Base-by-base conservation (phyloP, 2,888 invertebrate species). In the Eurytoma adleriae region DNA sequence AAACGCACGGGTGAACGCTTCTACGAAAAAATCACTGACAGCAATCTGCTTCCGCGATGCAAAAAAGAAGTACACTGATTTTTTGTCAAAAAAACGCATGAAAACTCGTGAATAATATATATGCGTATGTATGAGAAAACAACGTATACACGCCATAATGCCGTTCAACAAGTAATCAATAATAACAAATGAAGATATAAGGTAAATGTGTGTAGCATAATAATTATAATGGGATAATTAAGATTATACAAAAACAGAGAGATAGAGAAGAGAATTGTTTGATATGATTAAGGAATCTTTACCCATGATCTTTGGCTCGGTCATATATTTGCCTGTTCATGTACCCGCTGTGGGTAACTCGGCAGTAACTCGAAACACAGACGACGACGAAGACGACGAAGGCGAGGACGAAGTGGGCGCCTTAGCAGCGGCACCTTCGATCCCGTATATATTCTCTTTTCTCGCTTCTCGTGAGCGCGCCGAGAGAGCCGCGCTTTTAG, bases 301-400 rank as follows among this genome's bases (percentile, higher is more conserved):
- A 82, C 82, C 82, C 82, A 82, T 82, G 67, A 82, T 80, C 72
- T 79, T 80, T 82, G 82, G 82, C 82, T 82, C 82, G 82, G 76
- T 82, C 80, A 79, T 82, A 80, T 75, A 82, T 82, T 82, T 82
- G 82, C 80, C 80, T 82, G 80, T 82, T 82, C 82, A 82, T 82
- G 82, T 82, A 80, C 82, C 82, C 80, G 78, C 78, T 78, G 57
- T 74, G 69, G 76, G 77, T 80, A 76, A 50, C 50, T 57, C 68
- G 64, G 73, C 27, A 27, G 30, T 67, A 56, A 67, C 78, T 57
- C 40, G 40, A 61, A 54, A 74, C 61, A 64, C 48, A 62, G 79
- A 70, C 64, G 70, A 54, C 56, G 77, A 73, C 18, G 69, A 52
- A n/a, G 76, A 64, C 62, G 77, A 66, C n/a, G 64, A 73, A n/a